A percentile compares a stretch with the other conserved stretches of the same genome.
Evolutionary conservation across 2,113 vertebrate genomes (phyloP).

Genomic region (Oxyruncus cristatus): DNA sequence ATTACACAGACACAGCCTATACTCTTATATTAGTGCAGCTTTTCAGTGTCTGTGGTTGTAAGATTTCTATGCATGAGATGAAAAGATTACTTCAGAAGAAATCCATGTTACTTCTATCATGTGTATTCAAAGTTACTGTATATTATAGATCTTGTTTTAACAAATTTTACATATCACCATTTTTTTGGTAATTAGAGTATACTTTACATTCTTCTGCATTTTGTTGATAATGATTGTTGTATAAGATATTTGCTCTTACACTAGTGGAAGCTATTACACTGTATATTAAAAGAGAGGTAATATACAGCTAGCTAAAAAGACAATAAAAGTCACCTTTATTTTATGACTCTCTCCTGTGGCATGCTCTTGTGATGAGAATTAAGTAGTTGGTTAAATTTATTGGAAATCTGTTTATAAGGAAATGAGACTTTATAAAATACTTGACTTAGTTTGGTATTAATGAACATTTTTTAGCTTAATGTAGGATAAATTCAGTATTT

Average conservation of each 20-base stretch:
- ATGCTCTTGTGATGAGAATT: neutral
- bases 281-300: neutral
- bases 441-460: neutral
- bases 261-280: neutral
- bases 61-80: neutral
- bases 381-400: neutral
- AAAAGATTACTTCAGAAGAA: neutral
- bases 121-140: neutral
- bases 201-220: neutral
- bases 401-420: neutral
- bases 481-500: neutral
- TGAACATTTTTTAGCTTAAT: neutral
- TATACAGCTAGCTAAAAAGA: neutral
- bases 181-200: neutral
- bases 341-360: neutral
- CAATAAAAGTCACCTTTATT: constrained; percentile 6
- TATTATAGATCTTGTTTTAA: neutral
- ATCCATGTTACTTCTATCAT: neutral
- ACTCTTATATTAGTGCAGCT: neutral
- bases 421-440: neutral
- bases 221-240: neutral
- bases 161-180: neutral
- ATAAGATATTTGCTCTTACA: neutral
- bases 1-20: neutral
- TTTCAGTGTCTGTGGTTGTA: neutral